A percentile compares a stretch with the other conserved stretches of the same genome.
Evolutionary conservation across 2,113 vertebrate genomes (phyloP).

Genomic region (Python bivittatus): DNA sequence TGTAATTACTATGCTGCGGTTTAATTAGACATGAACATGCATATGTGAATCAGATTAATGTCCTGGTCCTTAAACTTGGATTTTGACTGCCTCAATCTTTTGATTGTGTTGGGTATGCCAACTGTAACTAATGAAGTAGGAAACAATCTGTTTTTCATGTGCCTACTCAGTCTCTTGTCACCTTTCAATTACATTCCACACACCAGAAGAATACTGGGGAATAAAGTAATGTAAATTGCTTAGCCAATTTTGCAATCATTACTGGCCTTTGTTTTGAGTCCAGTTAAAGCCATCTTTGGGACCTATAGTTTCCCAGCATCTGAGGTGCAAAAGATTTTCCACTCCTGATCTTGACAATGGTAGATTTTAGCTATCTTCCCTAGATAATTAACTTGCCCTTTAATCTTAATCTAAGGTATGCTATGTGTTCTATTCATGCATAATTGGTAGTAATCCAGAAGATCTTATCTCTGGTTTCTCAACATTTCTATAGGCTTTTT

Average conservation of each 20-base stretch:
- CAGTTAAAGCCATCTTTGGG: not conserved
- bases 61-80: not conserved
- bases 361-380: not conserved
- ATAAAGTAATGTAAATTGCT: not conserved
- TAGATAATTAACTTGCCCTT: not conserved
- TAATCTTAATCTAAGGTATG: not conserved
- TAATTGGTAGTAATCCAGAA: not conserved
- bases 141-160: not conserved
- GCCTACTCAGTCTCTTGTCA: not conserved
- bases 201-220: not conserved
- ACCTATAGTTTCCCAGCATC: not conserved
- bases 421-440: not conserved
- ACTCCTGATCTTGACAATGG: not conserved
- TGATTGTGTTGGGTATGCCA: not conserved
- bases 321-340: not conserved
- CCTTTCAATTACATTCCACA: constrained; percentile 1
- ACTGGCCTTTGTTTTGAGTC: not conserved
- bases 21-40: not conserved
- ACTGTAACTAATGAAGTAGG: not conserved
- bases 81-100: not conserved
- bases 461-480: not conserved
- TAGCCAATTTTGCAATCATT: not conserved
- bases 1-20: not conserved
- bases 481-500: not conserved
- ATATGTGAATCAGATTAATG: not conserved